Conservation (phyloP, 2,888 invertebrate species). For the Idaea straminata region DNA sequence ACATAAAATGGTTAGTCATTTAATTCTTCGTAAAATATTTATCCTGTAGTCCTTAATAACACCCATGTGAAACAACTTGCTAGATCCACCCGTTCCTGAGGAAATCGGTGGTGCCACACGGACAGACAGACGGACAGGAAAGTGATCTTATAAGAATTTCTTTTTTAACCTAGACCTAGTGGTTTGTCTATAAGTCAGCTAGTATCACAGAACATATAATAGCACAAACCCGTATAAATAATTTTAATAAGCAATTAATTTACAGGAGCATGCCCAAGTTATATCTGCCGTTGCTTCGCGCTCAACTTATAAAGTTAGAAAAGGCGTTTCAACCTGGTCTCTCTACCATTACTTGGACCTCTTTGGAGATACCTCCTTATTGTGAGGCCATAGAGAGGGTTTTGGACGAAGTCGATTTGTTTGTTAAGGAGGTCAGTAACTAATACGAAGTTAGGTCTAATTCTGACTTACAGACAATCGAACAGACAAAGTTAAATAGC, state of each 20-base stretch:
- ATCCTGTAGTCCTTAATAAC: neutral
- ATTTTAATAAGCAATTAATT: neutral
- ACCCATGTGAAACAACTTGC: too few relatives aligned
- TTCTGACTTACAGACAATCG: neutral
- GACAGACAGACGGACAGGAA: too few relatives aligned
- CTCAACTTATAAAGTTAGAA: conserved; percentile 84
- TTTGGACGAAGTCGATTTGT: conserved; percentile 82
- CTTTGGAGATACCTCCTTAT: conserved; percentile 84
- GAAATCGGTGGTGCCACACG: too few relatives aligned
- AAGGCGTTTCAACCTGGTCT: conserved; percentile 87
- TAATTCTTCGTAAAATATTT: neutral
- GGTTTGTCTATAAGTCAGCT: too few relatives aligned
- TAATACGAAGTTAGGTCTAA: neutral
- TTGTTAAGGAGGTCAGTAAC: conserved; percentile 80
- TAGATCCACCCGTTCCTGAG: too few relatives aligned
- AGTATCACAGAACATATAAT: too few relatives aligned
- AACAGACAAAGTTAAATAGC: neutral
- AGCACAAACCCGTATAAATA: too few relatives aligned
- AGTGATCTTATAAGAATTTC: too few relatives aligned
- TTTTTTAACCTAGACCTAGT: too few relatives aligned
- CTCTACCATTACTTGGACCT: conserved; percentile 90
- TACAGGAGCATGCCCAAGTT: conserved; percentile 81
- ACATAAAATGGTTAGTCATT: neutral
- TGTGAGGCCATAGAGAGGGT: conserved; percentile 78
- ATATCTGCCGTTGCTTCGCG: conserved; percentile 85